phyloP scores from a whole-genome alignment of 1,140 invertebrate genomes.

The Neoseiulus cucumeris region DNA sequence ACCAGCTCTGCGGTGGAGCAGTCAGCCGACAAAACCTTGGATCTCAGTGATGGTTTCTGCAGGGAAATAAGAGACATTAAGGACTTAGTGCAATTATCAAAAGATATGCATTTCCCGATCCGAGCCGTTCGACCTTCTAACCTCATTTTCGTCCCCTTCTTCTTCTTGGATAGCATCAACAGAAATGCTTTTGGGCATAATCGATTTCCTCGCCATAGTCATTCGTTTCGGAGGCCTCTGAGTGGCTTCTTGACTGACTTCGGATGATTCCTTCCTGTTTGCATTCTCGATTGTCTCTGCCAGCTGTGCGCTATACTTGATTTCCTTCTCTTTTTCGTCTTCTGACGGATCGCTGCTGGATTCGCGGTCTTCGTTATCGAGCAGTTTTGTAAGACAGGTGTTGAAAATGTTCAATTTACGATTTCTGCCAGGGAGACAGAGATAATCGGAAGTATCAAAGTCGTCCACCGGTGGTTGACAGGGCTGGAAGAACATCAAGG shows the following conservation, averaged over 20 bases:
- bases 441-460: not conserved
- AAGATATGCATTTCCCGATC: no score
- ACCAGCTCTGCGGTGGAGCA: no score
- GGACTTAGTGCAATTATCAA: no score
- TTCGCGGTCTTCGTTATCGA: not conserved
- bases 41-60: no score
- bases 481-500: not conserved
- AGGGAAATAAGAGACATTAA: no score
- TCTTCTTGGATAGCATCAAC: not conserved
- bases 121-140: no score
- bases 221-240: not conserved
- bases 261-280: no score
- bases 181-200: not conserved
- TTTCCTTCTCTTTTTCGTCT: not conserved
- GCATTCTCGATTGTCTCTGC: not conserved
- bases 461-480: not conserved
- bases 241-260: not conserved
- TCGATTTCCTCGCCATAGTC: not conserved
- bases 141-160: not conserved
- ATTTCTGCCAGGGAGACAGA: not conserved
- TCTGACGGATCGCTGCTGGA: not conserved
- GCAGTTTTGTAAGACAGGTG: not conserved
- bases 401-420: slow-evolving; percentile 6
- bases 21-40: no score
- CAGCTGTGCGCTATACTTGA: not conserved